Evolutionary conservation across 2,888 invertebrate species (phyloP), one percentile per base, ranked within the genome.

Genomic region (Drosophila cognata): DNA sequence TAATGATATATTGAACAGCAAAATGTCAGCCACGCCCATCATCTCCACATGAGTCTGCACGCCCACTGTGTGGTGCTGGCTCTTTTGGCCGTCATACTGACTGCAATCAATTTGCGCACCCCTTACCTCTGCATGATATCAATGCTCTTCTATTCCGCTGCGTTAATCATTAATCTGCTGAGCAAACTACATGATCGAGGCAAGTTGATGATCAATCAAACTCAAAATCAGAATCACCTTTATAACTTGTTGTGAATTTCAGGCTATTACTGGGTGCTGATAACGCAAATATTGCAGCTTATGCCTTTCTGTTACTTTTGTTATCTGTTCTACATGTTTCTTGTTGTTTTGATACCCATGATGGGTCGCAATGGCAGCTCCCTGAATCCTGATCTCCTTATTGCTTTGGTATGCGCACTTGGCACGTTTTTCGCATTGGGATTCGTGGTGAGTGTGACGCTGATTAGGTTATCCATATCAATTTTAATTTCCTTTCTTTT

Each of bases 261-360:
- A 92, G 91, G 76, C 21, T 87, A 89, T 59, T 83, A 72, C 25
- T 91, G 91, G 92, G 79, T 81, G 50, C 59, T 91, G 6, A 55
- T 89, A 2, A 92, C 93, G 59, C 79, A 94, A 46, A 31, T 92
- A 77, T 80, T 92, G 79, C 91, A 93, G 82, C 74, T 94, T 8
- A 73, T 94, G 52, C 94, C 94, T 1, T 91, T 93, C 61, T 72
- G 94, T 2, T 92, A 94, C 61, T 90, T 93, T 6, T 82, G 93
- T 10, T 95, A 95, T 79, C 82, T 94, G n/a, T 91, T 94, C 55
- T 91, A 94, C 71, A 93, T 92, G 29, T 91, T 94, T 28, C 92
- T 94, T 16, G 91, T 92, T 29, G 93, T 94, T 55, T 94, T 95
- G 69, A 94, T 95, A 41, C 95, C 96, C 2, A 94, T 95, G 79